Conservation (phyloP, 2,797 vertebrate species). For the Cossypha polioptera region DNA sequence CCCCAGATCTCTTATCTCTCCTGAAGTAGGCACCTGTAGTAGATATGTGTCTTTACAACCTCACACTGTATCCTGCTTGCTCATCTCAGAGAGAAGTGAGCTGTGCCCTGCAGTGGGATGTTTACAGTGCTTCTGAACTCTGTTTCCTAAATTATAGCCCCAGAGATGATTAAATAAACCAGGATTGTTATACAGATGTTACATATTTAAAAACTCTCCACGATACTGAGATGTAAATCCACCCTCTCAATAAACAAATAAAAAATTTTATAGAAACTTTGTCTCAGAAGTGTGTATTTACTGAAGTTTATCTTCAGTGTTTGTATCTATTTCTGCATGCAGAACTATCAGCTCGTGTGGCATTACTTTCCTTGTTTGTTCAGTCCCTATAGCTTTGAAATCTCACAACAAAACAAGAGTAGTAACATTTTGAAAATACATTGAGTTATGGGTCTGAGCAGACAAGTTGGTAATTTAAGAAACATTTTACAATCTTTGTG, state of each 20-base stretch:
- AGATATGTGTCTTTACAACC: background rate
- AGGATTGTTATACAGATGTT: background rate
- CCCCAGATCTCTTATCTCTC: background rate
- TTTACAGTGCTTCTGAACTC: background rate
- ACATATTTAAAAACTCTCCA: background rate
- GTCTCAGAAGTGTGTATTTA: background rate
- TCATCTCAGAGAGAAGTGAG: background rate
- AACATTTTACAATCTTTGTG: background rate
- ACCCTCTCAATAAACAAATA: background rate
- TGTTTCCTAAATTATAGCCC: background rate
- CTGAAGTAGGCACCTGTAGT: background rate
- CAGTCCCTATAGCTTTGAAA: background rate
- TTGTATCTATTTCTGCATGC: background rate
- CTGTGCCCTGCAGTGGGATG: background rate
- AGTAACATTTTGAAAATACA: background rate
- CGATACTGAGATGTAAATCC: background rate
- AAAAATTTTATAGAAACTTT: background rate
- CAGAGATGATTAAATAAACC: background rate
- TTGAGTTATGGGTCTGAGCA: background rate
- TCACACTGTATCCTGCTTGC: background rate
- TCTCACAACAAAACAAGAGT: background rate
- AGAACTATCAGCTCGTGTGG: background rate
- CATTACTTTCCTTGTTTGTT: background rate
- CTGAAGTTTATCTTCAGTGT: background rate
- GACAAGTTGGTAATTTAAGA: background rate